Base-by-base conservation (phyloP, 1,140 invertebrate genomes). In the Heliconius hewitsoni region DNA sequence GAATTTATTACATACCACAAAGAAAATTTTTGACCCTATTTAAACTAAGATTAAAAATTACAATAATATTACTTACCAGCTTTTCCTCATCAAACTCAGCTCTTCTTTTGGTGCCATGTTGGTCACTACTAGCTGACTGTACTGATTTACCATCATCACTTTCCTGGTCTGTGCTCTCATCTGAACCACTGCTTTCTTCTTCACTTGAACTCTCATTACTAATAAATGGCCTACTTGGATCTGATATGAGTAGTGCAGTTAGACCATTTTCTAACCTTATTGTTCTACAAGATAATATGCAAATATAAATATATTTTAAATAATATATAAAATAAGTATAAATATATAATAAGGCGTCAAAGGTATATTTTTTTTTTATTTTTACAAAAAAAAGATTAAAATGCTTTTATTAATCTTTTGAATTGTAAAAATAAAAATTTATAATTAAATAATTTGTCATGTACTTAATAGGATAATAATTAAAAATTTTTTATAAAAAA, bases 261-360 rank as follows among this genome's bases (percentile, higher is more conserved):
- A 97, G 89, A 8, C 96, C 97, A 95, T 97, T 97, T 76, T 94
- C 86, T 60, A 97, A 87, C 27, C 93, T 89, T 73, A 97, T 96
- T 27, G 96, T 96, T 89, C 96, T 97, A 82, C 81, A 92, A 91
- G 75, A 71, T 13, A 74, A 46, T 27, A 71, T 39, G 27, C 4
- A 27, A 66, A 34, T 34, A 34, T 34, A 34, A 34, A 52, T 52
- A 52, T 52, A 52, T 18, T 60, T 60, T 27, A 2, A 60, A 60
- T 60, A 60, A 16, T 46, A 46, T 46, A 16, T 16, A n/a, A n/a
- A n/a, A n/a, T n/a, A n/a, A n/a, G n/a, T n/a, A n/a, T n/a, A n/a
- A n/a, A n/a, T n/a, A n/a, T n/a, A n/a, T n/a, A n/a, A n/a, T n/a
- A n/a, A n/a, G 13, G 42, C 13, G 13, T 4, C 4, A 46, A 46